Evolutionary conservation across 2,888 invertebrate species (phyloP), one percentile per base, ranked within the genome.

Genomic region (Lithophane leautieri): DNA sequence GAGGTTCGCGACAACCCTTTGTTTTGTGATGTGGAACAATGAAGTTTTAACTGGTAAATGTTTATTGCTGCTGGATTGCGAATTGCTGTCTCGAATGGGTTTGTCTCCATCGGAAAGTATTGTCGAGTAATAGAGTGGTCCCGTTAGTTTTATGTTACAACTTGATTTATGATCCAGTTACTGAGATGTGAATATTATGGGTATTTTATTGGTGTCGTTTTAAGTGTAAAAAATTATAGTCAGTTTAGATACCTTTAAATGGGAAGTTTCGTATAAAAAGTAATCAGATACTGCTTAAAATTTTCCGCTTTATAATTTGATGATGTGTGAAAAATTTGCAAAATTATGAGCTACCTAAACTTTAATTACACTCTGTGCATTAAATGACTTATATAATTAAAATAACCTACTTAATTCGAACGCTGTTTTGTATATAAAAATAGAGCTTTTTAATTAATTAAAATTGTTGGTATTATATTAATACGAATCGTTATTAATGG

Each of bases 1-100:
- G 81, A 88, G 86, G 73, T 86, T 82, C 77, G 84, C 86, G 89
- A 90, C 89, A 90, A 92, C 92, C 92, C 93, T 93, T 93, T 94
- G 93, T 94, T 90, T 91, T 90, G 88, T 86, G 81, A 87, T 81
- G 86, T 83, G 71, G 83, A 88, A 91, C 90, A 91, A 90, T 90
- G 87, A 88, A 89, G 83, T 88, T 90, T 89, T 90, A 89, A 91
- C 90, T 87, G 85, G 82, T 86, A 90, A 91, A 89, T 89, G 91
- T 93, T 94, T 93, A 93, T 91, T 90, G 86, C 87, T 84, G 81
- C 87, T 88, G 86, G 83, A 88, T 89, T 88, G 90, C 91, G 81
- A 92, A 92, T 89, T 88, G 85, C 82, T 82, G 87, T 89, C 86
- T 85, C 82, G 81, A 87, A 91, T 68, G 67, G 74, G 68, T 82